A percentile compares a stretch with the other conserved stretches of the same genome.
Evolutionary conservation across 2,113 vertebrate species (phyloP).

Genomic region (Madoqua kirkii): DNA sequence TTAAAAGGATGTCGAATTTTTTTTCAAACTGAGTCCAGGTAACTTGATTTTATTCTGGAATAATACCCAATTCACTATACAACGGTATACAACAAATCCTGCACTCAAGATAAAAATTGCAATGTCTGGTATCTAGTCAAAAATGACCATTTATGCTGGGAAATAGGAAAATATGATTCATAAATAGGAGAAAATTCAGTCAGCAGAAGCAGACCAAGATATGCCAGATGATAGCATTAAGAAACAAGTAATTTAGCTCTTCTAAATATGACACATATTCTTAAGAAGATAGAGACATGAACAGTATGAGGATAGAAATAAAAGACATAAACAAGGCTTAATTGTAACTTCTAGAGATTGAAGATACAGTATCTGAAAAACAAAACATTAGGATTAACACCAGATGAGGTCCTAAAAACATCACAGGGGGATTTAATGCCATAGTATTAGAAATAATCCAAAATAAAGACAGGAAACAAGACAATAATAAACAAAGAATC

Average conservation of each 20-base stretch:
- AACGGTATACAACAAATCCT: background rate
- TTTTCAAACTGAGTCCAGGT: background rate
- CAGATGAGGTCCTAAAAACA: background rate
- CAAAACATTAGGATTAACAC: background rate
- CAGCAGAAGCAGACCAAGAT: background rate
- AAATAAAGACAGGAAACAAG: background rate
- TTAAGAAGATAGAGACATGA: background rate
- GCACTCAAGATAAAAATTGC: background rate
- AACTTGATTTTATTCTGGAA: background rate
- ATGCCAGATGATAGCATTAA: background rate
- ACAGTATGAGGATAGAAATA: background rate
- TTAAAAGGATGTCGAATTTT: background rate
- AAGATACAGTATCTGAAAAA: background rate
- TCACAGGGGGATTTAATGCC: background rate
- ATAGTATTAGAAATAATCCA: background rate
- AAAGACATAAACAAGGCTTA: background rate
- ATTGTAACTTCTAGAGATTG: background rate
- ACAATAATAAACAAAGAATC: background rate
- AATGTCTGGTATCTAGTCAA: background rate
- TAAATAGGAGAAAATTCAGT: background rate
- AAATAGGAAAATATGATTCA: background rate
- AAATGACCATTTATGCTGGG: background rate
- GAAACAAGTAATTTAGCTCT: background rate
- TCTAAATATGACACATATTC: background rate
- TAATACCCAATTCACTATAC: background rate